Evolutionary conservation across 2,888 invertebrate species (phyloP).

Genomic region (Ypsolopha scabrella): DNA sequence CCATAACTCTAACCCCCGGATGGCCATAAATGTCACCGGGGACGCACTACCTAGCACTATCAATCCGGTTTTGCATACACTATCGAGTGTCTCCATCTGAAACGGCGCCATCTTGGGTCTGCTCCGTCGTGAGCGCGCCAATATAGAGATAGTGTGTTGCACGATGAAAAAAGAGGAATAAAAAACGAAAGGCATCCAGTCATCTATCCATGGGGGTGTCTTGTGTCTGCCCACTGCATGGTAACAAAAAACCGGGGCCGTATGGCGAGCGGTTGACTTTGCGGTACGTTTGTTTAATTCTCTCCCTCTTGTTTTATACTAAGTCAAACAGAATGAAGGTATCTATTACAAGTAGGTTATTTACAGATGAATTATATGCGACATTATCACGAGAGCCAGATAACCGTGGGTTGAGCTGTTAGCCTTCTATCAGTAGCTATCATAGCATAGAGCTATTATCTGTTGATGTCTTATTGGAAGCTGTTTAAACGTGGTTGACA

Average conservation of each 20-base stretch:
- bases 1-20: slow-evolving; percentile 39
- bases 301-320: background rate
- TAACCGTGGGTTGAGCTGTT: no score
- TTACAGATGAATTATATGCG: background rate
- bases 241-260: slow-evolving; percentile 32
- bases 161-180: slow-evolving; percentile 12
- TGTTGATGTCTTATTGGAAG: no score
- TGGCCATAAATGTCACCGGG: slow-evolving; percentile 52
- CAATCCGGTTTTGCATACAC: slow-evolving; percentile 54
- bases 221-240: slow-evolving; percentile 19
- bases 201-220: background rate
- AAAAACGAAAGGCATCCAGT: slow-evolving; percentile 20
- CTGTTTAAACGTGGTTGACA: no score
- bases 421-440: no score
- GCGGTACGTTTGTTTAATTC: background rate
- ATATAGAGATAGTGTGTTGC: slow-evolving; percentile 4
- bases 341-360: background rate
- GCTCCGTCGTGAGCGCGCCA: slow-evolving; percentile 2
- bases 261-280: slow-evolving; percentile 27
- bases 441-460: no score
- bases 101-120: slow-evolving; percentile 26
- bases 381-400: no score
- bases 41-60: slow-evolving; percentile 47
- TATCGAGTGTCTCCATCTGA: slow-evolving; percentile 55
- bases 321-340: background rate